These are phyloP conservation scores for Platyscapa corneri DNA, from an alignment of 1,140 invertebrate genomes.

Conservation along the genomic window DNA sequence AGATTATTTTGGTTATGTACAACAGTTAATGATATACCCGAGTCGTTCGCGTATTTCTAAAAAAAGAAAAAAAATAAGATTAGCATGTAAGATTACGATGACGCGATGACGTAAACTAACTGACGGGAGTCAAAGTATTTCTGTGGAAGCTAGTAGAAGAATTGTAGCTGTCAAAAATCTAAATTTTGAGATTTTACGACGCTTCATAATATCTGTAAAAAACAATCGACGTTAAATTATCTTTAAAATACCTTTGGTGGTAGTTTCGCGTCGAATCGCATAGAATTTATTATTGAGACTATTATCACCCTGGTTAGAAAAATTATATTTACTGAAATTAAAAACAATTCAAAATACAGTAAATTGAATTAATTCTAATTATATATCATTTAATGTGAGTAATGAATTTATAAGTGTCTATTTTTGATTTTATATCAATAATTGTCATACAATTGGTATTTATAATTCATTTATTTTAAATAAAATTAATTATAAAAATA, in stretches of 20 bases:
- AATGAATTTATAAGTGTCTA: slow-evolving; percentile 30
- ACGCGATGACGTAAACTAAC: slow-evolving; percentile 36
- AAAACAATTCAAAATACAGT: slow-evolving; percentile 28
- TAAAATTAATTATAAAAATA: slow-evolving; percentile 15
- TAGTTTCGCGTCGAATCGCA: slow-evolving; percentile 39
- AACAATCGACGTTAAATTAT: slow-evolving; percentile 48
- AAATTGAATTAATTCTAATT: slow-evolving; percentile 14
- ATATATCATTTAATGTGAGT: not conserved
- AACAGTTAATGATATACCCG: slow-evolving; percentile 69
- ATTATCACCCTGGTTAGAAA: slow-evolving; percentile 31
- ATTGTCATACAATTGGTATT: slow-evolving; percentile 7
- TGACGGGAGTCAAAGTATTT: slow-evolving; percentile 37
- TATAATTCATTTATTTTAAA: slow-evolving; percentile 4
- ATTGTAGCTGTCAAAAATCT: slow-evolving; percentile 45
- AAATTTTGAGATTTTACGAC: slow-evolving; percentile 49
- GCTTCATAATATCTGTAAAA: slow-evolving; percentile 49
- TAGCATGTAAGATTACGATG: slow-evolving; percentile 35
- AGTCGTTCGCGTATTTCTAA: slow-evolving; percentile 71
- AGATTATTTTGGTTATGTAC: slow-evolving; percentile 73
- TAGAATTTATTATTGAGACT: slow-evolving; percentile 45
- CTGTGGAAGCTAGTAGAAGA: slow-evolving; percentile 35
- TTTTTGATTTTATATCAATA: slow-evolving; percentile 40
- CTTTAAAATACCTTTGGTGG: slow-evolving; percentile 41
- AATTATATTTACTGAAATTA: slow-evolving; percentile 22
- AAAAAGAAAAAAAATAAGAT: slow-evolving; percentile 38